Evolutionary conservation across 2,797 vertebrate species (phyloP).

Genomic region (Phalloptychus januarius): DNA sequence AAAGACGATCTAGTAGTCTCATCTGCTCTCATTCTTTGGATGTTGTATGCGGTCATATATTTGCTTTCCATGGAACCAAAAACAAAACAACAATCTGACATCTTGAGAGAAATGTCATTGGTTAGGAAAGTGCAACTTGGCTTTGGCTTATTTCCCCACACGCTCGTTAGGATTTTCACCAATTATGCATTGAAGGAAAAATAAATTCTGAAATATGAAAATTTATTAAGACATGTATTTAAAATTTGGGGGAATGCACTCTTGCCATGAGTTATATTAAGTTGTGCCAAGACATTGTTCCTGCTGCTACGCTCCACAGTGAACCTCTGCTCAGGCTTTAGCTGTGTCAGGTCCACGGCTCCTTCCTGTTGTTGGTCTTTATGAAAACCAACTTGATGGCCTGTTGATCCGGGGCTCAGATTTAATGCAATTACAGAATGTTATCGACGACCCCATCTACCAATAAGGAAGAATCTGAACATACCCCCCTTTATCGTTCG

Average conservation of each 20-base stretch:
- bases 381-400: slow-evolving; percentile 5
- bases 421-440: slow-evolving; percentile 1
- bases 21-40: slow-evolving; percentile 11
- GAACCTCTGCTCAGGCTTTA: neutral
- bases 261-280: neutral
- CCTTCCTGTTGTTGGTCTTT: neutral
- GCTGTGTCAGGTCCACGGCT: neutral
- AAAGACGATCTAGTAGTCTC: slow-evolving; percentile 23
- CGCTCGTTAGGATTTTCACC: neutral
- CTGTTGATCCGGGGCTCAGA: neutral
- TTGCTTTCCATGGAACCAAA: slow-evolving; percentile 2
- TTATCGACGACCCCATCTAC: neutral
- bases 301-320: neutral
- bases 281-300: neutral
- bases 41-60: slow-evolving; percentile 15
- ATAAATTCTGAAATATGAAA: neutral
- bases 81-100: neutral
- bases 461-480: neutral
- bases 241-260: neutral
- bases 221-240: neutral
- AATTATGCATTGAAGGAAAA: neutral
- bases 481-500: neutral
- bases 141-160: neutral
- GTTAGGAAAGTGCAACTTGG: neutral
- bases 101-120: neutral